Conservation (phyloP, 2,888 invertebrate genomes). For the Habrosyne pyritoides region DNA sequence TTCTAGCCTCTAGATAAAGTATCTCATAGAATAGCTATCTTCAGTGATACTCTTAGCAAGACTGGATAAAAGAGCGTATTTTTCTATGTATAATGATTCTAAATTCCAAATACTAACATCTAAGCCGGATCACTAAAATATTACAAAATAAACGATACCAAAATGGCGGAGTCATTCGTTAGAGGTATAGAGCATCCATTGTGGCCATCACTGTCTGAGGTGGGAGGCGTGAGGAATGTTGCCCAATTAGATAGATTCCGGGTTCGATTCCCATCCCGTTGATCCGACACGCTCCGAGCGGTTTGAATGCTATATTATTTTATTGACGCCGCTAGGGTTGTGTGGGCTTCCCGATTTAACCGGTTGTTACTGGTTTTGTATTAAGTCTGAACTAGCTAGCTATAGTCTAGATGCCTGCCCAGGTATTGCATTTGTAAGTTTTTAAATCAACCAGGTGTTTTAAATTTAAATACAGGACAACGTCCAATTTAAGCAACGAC, state of each 20-base stretch:
- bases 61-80: too few relatives aligned
- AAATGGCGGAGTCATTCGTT: slow-evolving; percentile 38
- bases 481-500: too few relatives aligned
- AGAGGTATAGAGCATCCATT: slow-evolving; percentile 15
- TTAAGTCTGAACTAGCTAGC: not conserved
- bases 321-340: slow-evolving; percentile 19
- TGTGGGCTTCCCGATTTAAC: not conserved
- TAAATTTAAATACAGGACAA: too few relatives aligned
- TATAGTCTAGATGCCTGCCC: not conserved
- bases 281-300: slow-evolving; percentile 29
- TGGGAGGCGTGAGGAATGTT: slow-evolving; percentile 58
- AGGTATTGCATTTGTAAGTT: not conserved
- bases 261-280: slow-evolving; percentile 36
- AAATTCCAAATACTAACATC: not conserved
- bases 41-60: too few relatives aligned
- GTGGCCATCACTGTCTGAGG: slow-evolving; percentile 18
- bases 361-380: not conserved
- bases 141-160: slow-evolving; percentile 6
- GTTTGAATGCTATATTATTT: slow-evolving; percentile 32
- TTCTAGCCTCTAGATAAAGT: too few relatives aligned
- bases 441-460: too few relatives aligned
- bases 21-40: too few relatives aligned
- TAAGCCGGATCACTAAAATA: too few relatives aligned
- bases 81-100: not conserved
- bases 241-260: slow-evolving; percentile 65